phyloP scores from a whole-genome alignment of 2,888 invertebrate genomes.

The Drosophila stalkeri region DNA sequence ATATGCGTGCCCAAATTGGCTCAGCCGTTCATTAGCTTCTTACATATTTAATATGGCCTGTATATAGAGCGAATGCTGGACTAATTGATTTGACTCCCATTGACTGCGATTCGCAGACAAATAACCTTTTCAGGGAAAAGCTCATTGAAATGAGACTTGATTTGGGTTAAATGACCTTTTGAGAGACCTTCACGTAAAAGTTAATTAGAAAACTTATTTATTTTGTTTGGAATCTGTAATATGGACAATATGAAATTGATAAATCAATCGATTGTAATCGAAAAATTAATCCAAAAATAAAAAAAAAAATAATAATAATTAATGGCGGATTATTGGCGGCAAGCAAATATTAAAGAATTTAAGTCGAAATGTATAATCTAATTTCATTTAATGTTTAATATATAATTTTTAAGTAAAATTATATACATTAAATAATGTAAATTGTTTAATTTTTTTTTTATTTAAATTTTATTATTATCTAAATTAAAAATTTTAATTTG shows the following conservation, averaged over 20 bases:
- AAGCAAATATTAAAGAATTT: too few species aligned
- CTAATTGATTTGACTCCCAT: slow-evolving; percentile 38
- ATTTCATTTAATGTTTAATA: too few species aligned
- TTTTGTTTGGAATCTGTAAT: neutral
- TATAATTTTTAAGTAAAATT: too few species aligned
- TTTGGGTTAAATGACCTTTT: slow-evolving; percentile 1
- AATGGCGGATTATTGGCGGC: too few species aligned
- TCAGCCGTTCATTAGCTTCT: slow-evolving; percentile 25
- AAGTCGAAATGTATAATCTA: too few species aligned
- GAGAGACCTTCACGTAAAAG: neutral
- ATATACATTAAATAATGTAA: too few species aligned
- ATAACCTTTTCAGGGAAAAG: slow-evolving; percentile 8
- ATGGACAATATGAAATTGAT: neutral
- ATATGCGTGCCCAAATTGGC: slow-evolving; percentile 22
- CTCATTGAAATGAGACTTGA: neutral
- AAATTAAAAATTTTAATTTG: too few species aligned
- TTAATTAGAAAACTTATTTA: neutral
- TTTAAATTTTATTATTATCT: too few species aligned
- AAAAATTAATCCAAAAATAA: neutral
- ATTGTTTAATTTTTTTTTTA: too few species aligned
- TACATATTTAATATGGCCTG: slow-evolving; percentile 12
- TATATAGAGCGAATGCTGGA: neutral
- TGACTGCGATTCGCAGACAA: slow-evolving; percentile 9
- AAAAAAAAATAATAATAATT: too few species aligned
- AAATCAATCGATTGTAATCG: neutral